Evolutionary conservation across 2,888 invertebrate species (phyloP).

Genomic region (Arenicola marina): DNA sequence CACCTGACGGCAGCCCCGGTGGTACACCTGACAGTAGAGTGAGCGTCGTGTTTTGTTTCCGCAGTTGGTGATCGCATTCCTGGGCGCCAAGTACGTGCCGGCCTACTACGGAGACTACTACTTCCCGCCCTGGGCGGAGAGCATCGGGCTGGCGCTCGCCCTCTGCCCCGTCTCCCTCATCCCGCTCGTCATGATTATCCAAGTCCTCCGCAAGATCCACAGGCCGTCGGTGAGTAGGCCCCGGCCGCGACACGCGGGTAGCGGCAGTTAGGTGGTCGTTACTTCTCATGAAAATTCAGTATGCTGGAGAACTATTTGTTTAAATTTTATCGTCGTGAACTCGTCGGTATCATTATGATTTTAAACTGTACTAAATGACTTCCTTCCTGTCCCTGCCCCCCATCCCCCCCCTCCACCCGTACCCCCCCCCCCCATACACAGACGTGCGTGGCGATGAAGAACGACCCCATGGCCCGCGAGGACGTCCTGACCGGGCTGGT

Average conservation of each 20-base stretch:
- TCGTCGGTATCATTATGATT: too few species aligned
- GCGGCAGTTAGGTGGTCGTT: too few species aligned
- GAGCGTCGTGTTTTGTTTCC: too few species aligned
- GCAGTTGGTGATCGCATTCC: constrained; percentile 29
- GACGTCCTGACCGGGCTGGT: constrained; percentile 13
- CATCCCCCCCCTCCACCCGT: too few species aligned
- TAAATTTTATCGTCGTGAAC: too few species aligned
- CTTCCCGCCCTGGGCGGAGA: constrained; percentile 24
- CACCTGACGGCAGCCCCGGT: too few species aligned
- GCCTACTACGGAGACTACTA: constrained; percentile 27
- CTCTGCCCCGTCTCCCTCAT: constrained; percentile 22
- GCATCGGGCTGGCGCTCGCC: constrained; percentile 26
- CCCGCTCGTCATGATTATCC: constrained; percentile 25
- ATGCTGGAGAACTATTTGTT: too few species aligned
- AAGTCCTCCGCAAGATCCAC: constrained; percentile 20
- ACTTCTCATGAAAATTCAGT: too few species aligned
- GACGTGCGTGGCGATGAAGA: constrained; percentile 13
- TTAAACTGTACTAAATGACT: too few species aligned
- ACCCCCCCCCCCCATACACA: too few species aligned
- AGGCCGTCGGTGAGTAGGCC: background rate
- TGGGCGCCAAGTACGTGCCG: constrained; percentile 21
- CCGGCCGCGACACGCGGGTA: background rate
- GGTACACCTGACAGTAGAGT: too few species aligned
- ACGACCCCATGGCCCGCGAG: constrained; percentile 12
- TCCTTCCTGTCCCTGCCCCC: too few species aligned